Evolutionary conservation across 2,113 vertebrate species (phyloP), one percentile per base, ranked within the genome.

Genomic region (Nyctibius bracteatus): DNA sequence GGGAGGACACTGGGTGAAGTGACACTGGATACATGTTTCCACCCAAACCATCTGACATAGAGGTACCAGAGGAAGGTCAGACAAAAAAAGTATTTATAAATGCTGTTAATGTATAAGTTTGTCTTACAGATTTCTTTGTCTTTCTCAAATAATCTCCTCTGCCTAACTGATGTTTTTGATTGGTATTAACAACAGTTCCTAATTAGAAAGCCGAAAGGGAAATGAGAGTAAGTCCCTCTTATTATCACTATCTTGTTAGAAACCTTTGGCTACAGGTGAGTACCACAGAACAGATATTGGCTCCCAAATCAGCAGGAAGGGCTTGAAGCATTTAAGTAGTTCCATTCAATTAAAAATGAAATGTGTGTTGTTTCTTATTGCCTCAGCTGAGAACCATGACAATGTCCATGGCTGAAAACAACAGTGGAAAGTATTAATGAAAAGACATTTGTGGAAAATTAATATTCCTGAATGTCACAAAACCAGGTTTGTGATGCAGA

Each of bases 1-100:
- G 28, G 37, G 55, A 66, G 31, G 28, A 27, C 43, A 31, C 30
- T 22, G 54, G 59, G 30, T 30, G 61, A 67, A 41, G 24, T 2
- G 1, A 43, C 35, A 12, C 30, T 15, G 30, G 70, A 33, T 11
- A 21, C 14, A 20, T 0, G 0, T 47, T 81, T 65, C 25, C 13
- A 70, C 22, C 51, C 43, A 51, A 49, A 51, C 39, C 33, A 31
- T 11, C 21, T 90, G 62, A 46, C 51, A 44, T 8, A 57, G 12
- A 41, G 8, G 15, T 46, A 28, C 33, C 30, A 20, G 11, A 82
- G 28, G 30, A 54, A 68, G 23, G 20, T 71, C 12, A 58, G 57
- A 44, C 14, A 39, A 30, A 79, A 68, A 25, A 3, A 5, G 33
- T 73, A n/a, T 51, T 83, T 79, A 47, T 18, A 74, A 46, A 33